These are phyloP conservation scores for Pterophyllum scalare DNA, from an alignment of 2,113 vertebrate species.

Conservation along the genomic window DNA sequence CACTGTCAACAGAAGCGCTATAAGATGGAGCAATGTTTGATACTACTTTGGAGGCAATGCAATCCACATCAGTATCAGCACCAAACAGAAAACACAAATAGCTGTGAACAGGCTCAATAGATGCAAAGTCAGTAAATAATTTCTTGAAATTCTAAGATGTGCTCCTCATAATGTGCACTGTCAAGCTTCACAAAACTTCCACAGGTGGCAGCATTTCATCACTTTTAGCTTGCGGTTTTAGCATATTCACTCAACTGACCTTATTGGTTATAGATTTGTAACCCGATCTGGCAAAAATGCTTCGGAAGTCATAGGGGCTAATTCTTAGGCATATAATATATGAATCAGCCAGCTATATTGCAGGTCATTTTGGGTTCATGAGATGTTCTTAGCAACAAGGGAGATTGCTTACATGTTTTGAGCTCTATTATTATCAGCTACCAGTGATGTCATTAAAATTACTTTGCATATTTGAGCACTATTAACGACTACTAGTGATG, in stretches of 20 bases:
- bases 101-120: background rate
- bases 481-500: no score
- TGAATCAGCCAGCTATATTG: no score
- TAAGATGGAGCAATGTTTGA: background rate
- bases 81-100: fast-evolving
- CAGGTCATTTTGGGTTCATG: no score
- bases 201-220: background rate
- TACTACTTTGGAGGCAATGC: background rate
- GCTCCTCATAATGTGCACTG: background rate
- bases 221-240: background rate
- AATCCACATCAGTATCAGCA: background rate
- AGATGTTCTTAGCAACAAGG: no score
- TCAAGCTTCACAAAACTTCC: background rate
- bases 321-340: no score
- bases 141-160: background rate
- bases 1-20: background rate
- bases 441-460: no score
- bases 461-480: no score
- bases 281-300: no score
- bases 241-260: background rate
- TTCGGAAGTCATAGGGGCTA: no score
- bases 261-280: background rate
- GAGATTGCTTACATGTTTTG: no score
- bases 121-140: background rate
- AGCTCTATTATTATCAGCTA: no score